These are phyloP conservation scores for Montipora foliosa DNA, from an alignment of 64 coral and sea anemone genomes.

Conservation along the genomic window DNA sequence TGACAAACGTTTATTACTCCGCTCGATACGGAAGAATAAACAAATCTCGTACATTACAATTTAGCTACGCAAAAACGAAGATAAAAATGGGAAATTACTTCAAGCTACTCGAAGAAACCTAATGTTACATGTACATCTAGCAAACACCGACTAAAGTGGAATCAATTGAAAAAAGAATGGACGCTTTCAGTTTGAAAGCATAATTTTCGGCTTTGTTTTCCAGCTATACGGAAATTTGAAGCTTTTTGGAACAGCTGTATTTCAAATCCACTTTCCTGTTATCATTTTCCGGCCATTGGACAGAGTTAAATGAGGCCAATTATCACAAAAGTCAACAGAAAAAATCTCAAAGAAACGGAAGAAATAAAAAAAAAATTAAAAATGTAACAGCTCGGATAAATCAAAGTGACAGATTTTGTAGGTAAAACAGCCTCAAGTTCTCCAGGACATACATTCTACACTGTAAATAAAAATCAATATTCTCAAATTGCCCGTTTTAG, in stretches of 20 bases:
- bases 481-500: too few relatives aligned
- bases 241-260: constrained; percentile 9
- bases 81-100: too few relatives aligned
- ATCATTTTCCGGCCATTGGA: neutral
- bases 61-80: neutral
- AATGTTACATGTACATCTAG: neutral
- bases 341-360: neutral
- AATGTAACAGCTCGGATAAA: neutral
- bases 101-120: too few relatives aligned
- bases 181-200: neutral
- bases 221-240: neutral
- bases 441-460: too few relatives aligned
- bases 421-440: neutral
- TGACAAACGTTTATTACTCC: neutral
- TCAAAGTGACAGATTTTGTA: neutral
- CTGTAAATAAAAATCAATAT: too few relatives aligned
- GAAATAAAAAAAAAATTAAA: neutral
- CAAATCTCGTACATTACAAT: neutral
- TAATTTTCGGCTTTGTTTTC: neutral
- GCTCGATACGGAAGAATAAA: neutral
- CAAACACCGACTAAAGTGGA: neutral
- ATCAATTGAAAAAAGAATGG: neutral
- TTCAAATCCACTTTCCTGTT: neutral
- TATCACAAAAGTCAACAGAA: neutral
- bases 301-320: neutral